Evolutionary conservation across 2,797 vertebrate genomes (phyloP), one percentile per base, ranked within the genome.

Genomic region (Tachyglossus aculeatus): DNA sequence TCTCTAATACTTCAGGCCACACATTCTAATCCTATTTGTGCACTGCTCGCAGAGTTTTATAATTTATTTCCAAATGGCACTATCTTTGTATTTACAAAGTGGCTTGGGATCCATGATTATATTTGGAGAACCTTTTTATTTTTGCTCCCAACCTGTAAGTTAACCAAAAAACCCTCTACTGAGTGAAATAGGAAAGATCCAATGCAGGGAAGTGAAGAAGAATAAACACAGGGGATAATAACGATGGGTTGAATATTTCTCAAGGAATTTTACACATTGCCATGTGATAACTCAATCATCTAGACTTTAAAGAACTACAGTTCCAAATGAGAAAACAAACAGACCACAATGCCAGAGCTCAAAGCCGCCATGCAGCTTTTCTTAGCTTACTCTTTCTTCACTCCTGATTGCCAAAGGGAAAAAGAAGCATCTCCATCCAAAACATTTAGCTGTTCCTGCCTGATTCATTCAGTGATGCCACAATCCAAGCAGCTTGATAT

Each of bases 11-110:
- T n/a, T n/a, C n/a, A n/a, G n/a, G 33, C 51, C 15, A 34, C 69
- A 41, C 47, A 55, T 32, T 64, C 27, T 68, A 73, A 65, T 67
- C 63, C 22, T 38, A 63, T 77, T 68, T 77, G 48, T 27, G 6
- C 33, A 62, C 22, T 67, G 62, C 21, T 67, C 74, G 13, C 15
- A 41, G 51, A n/a, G 25, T 79, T 72, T 80, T 66, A 54, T 59
- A 19, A 50, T 68, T 60, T 73, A 52, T 74, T 82, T 86, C 66
- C 69, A 86, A 85, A 77, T 57, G 53, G 24, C 32, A 62, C 50
- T 71, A 82, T 64, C 68, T 63, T 58, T 80, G 75, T 77, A 82
- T 76, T 89, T 81, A 58, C n/a, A 79, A 38, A 3, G 6, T 64
- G 58, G 80, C 53, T 41, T 69, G 39, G 38, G 19, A 68, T 81